Evolutionary conservation across 2,888 invertebrate genomes (phyloP), one percentile per base, ranked within the genome.

Genomic region (Helobdella robusta): DNA sequence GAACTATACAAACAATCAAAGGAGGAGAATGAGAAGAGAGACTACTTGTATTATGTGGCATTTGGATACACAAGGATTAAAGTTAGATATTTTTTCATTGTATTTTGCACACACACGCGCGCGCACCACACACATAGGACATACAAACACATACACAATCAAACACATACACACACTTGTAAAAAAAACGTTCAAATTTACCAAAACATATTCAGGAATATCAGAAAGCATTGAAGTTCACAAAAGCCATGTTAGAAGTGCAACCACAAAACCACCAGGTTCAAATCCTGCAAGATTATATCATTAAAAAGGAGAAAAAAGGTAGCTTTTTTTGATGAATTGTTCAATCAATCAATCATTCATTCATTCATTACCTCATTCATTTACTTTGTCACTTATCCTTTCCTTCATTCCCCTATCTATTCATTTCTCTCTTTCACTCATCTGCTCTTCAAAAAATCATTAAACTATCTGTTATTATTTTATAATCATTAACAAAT

Each of bases 1-100:
- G 82, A 81, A 68, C 74, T 83, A 23, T 77, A 80, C 64, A 73
- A 75, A 32, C 74, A 77, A 66, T 72, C 75, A 15, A 86, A 89
- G 74, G 84, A 86, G 28, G 88, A 88, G 5, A 79, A 79, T 54
- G 89, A 89, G 60, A 89, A 88, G 77, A 83, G 95, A 69, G 95
- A 97, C 80, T 95, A 93, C 79, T 84, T 97, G 64, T 97, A 90
- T 82, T 97, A 93, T 80, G 84, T 97, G 78, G 89, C 94, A 4
- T 86, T 97, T 73, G 97, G 92, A 68, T 87, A 89, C 82, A 90
- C 93, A 1, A 85, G 93, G 76, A 84, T 94, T 73, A 94, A 91
- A 80, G 86, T 85, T 74, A 73, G 69, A 67, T 30, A 30, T 6
- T 52, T 11, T 11, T 20, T 52, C n/a, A 52, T 11, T 52, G 11